Evolutionary conservation across 2,113 vertebrate genomes (phyloP), one percentile per base, ranked within the genome.

Genomic region (Tupaia chinensis): DNA sequence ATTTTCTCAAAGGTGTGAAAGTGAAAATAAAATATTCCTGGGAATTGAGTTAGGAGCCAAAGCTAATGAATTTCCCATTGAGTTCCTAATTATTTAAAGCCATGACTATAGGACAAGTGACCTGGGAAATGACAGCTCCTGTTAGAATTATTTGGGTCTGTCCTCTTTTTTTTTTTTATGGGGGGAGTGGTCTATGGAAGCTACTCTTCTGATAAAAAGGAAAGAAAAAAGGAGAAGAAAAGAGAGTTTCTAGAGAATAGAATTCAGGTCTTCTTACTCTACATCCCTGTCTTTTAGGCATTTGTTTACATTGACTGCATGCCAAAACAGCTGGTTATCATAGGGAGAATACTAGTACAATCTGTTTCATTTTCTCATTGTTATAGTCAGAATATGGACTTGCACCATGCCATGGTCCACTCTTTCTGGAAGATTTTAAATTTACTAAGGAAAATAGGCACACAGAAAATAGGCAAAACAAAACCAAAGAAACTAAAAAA

Each of bases 21-120:
- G 76, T 84, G 86, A 96, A 96, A 97, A 97, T 95, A 95, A 96
- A 97, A 95, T 16, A 53, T 94, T 95, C 94, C 85, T 89, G 70
- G 58, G 91, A 93, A 94, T 87, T 91, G 93, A 89, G 82, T 78
- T 95, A 78, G 80, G 44, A 91, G 94, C 88, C 94, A 63, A 93
- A 97, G 84, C 56, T 94, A 97, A 97, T 95, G 96, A 94, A 94
- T 96, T 97, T 97, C 88, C 87, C n/a, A 89, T 87, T 32, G 94
- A 87, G 95, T 85, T 81, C 79, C 92, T 97, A 91, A 95, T 96
- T 89, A 86, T 81, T 34, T 87, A 80, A 34, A 91, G 32, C 2
- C 63, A 69, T 6, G 9, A 54, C 32, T 61, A 92, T 76, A 25
- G 73, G 83, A 92, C 15, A 60, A 85, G 84, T 95, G 77, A 86